These are phyloP conservation scores for Spondyliosoma cantharus DNA, from an alignment of 2,797 vertebrate species.

Conservation along the genomic window DNA sequence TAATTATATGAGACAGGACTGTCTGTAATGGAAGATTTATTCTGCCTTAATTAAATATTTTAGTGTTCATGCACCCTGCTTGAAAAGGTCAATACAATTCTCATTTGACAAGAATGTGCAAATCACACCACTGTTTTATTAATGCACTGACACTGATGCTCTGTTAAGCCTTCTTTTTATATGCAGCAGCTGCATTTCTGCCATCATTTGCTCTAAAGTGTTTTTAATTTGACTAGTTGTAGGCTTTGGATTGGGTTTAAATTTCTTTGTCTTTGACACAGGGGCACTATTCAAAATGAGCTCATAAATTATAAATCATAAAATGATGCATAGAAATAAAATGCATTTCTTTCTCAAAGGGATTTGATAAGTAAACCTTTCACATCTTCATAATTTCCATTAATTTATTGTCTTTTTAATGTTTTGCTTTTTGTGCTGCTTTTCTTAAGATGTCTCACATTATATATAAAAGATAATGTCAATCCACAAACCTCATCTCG, in stretches of 20 bases:
- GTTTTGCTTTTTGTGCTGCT: neutral
- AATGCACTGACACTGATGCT: neutral
- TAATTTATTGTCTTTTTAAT: neutral
- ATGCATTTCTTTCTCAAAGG: neutral
- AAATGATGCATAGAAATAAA: neutral
- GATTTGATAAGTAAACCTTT: neutral
- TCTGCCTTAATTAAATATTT: conserved; percentile 7
- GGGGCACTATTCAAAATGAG: neutral
- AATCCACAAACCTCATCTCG: neutral
- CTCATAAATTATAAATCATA: neutral
- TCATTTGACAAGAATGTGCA: conserved; percentile 28
- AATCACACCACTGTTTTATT: conserved; percentile 2
- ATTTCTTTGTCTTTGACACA: neutral
- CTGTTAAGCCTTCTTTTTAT: neutral
- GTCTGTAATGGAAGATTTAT: conserved; percentile 18
- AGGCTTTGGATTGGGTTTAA: neutral
- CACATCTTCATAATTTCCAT: neutral
- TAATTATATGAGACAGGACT: neutral
- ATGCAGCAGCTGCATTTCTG: neutral
- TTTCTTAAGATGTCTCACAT: neutral
- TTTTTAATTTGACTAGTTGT: neutral
- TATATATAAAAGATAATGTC: neutral
- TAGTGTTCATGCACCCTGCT: neutral
- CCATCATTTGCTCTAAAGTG: neutral
- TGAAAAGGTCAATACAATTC: conserved; percentile 3